A percentile compares a stretch with the other conserved stretches of the same genome.
Evolutionary conservation across 2,888 invertebrate species (phyloP).

Genomic region (Rotaria sp.): DNA sequence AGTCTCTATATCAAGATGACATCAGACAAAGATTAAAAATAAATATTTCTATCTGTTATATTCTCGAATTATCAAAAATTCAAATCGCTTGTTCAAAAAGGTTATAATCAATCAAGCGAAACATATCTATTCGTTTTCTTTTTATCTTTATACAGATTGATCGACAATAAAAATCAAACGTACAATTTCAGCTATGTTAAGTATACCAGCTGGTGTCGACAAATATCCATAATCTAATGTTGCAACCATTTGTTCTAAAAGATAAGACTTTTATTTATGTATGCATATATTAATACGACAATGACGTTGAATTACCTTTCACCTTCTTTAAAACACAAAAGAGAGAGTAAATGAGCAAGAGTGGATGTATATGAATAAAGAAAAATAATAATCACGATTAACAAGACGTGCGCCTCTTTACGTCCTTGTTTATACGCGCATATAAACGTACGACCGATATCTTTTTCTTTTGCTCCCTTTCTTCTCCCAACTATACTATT

Average conservation of each 20-base stretch:
- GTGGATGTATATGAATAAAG: neutral
- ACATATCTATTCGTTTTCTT: neutral
- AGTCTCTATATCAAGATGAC: neutral
- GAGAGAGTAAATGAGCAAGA: neutral
- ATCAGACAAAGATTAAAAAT: neutral
- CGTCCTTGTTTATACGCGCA: neutral
- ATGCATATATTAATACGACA: neutral
- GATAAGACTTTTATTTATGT: neutral
- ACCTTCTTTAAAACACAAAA: neutral
- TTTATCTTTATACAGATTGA: neutral
- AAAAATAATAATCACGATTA: constrained; percentile 19
- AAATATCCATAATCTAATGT: neutral
- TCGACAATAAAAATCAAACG: neutral
- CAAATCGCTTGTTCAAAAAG: neutral
- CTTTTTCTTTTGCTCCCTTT: neutral
- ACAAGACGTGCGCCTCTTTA: neutral
- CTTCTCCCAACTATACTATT: neutral
- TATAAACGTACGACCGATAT: neutral
- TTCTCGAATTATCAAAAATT: neutral
- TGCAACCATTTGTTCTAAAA: neutral
- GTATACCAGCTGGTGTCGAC: neutral
- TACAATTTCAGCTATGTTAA: constrained; percentile 7
- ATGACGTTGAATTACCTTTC: neutral
- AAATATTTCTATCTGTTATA: neutral
- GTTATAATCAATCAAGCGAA: neutral